Conservation (phyloP, 92 coral and sea anemone species). For the Siderastrea siderea region DNA sequence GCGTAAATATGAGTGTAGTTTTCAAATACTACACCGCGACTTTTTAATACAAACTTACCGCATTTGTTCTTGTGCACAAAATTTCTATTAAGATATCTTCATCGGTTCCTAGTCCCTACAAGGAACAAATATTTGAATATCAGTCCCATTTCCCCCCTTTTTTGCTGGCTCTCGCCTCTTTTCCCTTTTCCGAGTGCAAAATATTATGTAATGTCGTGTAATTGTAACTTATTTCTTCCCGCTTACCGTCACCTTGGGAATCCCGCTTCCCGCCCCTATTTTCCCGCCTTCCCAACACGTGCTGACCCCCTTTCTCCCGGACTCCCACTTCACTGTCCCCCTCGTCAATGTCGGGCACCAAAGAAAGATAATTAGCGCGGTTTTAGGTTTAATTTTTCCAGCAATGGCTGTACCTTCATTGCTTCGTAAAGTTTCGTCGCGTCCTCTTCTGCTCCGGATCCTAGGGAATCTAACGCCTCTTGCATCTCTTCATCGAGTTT, state of each 20-base stretch:
- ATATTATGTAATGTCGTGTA: not conserved
- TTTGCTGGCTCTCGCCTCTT: too few relatives aligned
- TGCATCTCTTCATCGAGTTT: conserved; percentile 84
- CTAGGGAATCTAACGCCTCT: conserved; percentile 70
- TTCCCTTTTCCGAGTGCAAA: too few relatives aligned
- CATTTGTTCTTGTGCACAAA: conserved; percentile 84
- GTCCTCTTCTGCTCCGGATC: conserved; percentile 82
- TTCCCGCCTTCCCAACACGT: too few relatives aligned
- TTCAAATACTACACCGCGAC: not conserved
- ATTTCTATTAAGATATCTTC: conserved; percentile 88
- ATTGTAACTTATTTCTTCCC: not conserved
- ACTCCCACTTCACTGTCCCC: too few relatives aligned
- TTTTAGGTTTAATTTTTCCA: too few relatives aligned
- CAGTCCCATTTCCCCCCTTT: too few relatives aligned
- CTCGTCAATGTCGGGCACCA: too few relatives aligned
- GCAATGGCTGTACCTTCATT: conserved; percentile 62
- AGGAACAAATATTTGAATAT: not conserved
- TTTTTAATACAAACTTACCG: conserved; percentile 55
- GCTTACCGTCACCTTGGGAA: too few relatives aligned
- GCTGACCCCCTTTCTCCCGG: too few relatives aligned
- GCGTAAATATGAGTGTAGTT: not conserved
- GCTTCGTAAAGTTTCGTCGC: conserved; percentile 85
- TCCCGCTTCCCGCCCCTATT: too few relatives aligned
- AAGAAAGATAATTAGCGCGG: too few relatives aligned
- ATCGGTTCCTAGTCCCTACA: conserved; percentile 90